Evolutionary conservation across 2,797 vertebrate genomes (phyloP), one percentile per base, ranked within the genome.

Genomic region (Brachyalestes nurse): DNA sequence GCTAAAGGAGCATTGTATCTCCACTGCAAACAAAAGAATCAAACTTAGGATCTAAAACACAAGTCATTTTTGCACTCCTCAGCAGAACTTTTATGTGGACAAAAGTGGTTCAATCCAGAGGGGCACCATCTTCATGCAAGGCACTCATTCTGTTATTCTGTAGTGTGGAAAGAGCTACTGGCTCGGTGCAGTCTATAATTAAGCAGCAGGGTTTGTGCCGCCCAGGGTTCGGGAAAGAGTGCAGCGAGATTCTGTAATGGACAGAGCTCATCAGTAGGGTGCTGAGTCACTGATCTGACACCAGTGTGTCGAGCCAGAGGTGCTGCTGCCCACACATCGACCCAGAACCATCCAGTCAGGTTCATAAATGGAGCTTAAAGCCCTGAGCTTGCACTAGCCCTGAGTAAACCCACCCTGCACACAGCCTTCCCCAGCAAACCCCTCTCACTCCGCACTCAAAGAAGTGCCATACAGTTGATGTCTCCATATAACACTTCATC

Each of bases 201-300:
- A 76, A 67, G 80, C 69, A 78, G 78, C 75, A 72, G 72, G 5
- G 9, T 55, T 28, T 82, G 57, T 17, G 65, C 73, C 25, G 58
- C 66, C 75, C 82, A 86, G 80, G 87, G 72, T 72, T 55, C 23
- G 74, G 67, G 84, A 88, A 83, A 73, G 77, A 55, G 21, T 53
- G 82, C 72, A 78, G 72, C 80, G 84, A 77, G 25, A 13, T 45
- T 40, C n/a, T 57, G 61, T 19, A 25, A 79, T 79, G 49, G 62
- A 57, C 60, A 85, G 87, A 83, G 77, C 82, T 90, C 90, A 91
- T 92, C 90, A 92, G 84, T 86, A 85, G 72, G 64, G 42, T 89
- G 92, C 92, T 92, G 92, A 93, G 88, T 91, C 66, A 85, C 83
- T 89, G 84, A 89, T 86, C 89, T 88, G 86, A 78, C 92, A 89